Evolutionary conservation across 1,140 invertebrate species (phyloP).

Genomic region (Odontomachus brunneus): DNA sequence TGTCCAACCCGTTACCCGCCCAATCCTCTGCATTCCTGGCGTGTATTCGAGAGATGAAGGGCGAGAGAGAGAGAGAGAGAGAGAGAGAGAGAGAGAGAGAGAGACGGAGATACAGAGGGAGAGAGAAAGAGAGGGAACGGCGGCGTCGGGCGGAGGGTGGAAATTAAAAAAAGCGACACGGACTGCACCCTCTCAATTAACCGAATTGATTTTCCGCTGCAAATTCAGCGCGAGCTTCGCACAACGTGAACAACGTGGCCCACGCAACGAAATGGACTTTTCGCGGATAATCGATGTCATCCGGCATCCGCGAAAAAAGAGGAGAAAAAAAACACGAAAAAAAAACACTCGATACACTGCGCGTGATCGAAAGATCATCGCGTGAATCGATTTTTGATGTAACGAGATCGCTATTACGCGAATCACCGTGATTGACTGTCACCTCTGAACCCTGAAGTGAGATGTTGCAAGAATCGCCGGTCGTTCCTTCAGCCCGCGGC

Average conservation of each 20-base stretch:
- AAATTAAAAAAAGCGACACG: conserved; percentile 63
- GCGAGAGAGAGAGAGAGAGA: conserved; percentile 30
- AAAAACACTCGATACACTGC: too few relatives aligned
- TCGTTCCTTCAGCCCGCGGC: too few relatives aligned
- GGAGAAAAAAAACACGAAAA: too few relatives aligned
- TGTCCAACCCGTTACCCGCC: conserved; percentile 73
- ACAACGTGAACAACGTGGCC: conserved; percentile 63
- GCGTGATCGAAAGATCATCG: conserved; percentile 25
- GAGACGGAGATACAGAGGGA: background rate
- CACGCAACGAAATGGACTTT: conserved; percentile 64
- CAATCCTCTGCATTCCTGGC: conserved; percentile 76
- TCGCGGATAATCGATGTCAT: conserved; percentile 64
- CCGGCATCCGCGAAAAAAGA: conserved; percentile 47
- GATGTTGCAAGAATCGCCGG: too few relatives aligned
- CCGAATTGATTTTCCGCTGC: conserved; percentile 78
- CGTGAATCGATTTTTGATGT: conserved; percentile 26
- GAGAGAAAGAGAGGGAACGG: background rate
- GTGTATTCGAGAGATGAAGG: conserved; percentile 73
- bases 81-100: background rate
- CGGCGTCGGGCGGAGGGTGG: conserved; percentile 39
- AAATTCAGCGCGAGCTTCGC: conserved; percentile 59
- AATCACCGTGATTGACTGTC: too few relatives aligned
- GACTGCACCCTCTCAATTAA: conserved; percentile 78
- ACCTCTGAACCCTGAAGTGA: too few relatives aligned
- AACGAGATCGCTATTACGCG: too few relatives aligned